These are phyloP conservation scores for Bufotes viridis DNA, from an alignment of 2,797 vertebrate species.

Conservation along the genomic window DNA sequence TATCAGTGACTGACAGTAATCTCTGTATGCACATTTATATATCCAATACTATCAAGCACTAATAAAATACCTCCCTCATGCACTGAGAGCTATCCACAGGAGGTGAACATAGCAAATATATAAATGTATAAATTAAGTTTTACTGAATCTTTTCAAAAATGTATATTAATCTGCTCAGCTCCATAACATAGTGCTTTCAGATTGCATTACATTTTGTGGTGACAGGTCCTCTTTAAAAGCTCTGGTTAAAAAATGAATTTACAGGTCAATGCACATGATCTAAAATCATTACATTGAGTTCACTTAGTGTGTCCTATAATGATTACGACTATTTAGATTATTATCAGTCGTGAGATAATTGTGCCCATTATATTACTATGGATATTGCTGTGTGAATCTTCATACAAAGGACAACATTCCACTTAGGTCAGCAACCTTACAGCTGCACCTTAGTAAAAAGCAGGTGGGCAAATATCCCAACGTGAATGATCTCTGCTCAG, in stretches of 20 bases:
- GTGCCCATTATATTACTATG: background rate
- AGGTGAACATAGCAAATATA: no score
- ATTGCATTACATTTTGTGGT: no score
- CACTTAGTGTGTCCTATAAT: conserved; percentile 7
- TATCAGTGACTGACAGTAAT: no score
- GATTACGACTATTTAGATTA: conserved; percentile 1
- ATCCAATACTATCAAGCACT: no score
- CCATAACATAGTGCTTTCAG: no score
- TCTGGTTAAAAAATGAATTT: background rate
- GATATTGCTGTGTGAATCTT: background rate
- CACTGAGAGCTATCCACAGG: no score
- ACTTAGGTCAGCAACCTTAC: background rate
- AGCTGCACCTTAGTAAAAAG: background rate
- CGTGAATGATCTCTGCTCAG: background rate
- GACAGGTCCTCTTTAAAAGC: background rate
- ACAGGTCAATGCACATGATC: conserved; percentile 9
- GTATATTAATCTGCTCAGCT: no score
- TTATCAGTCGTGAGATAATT: conserved; percentile 4
- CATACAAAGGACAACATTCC: background rate
- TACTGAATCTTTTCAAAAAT: no score
- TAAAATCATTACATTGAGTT: conserved; percentile 1
- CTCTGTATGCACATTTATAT: no score
- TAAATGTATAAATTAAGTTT: no score
- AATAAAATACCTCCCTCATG: no score
- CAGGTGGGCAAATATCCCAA: background rate